A percentile compares a stretch with the other conserved stretches of the same genome.
Conservation (phyloP, 1,140 invertebrate species). For the Pseudomyrmex sp. region DNA sequence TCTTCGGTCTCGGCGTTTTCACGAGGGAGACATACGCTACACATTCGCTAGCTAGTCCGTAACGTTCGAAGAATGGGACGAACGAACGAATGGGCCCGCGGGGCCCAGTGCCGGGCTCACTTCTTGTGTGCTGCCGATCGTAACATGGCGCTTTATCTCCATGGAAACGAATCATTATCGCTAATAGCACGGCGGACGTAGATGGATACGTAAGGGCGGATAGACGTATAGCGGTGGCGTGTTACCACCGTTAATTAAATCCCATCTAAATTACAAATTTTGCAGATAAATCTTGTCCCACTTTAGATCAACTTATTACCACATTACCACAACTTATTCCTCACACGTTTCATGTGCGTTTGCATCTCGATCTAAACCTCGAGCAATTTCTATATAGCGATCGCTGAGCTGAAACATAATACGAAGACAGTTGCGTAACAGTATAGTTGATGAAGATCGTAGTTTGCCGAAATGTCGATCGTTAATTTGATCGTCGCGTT, state of each 20-base stretch:
- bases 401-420: constrained; percentile 26
- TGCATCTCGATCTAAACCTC: constrained; percentile 13
- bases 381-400: not conserved
- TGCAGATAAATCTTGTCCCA: constrained; percentile 62
- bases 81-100: constrained; percentile 16
- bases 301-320: constrained; percentile 33
- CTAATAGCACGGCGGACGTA: constrained; percentile 70
- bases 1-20: constrained; percentile 47
- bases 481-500: not conserved
- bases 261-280: constrained; percentile 69
- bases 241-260: constrained; percentile 60
- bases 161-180: constrained; percentile 75
- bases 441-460: not conserved
- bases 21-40: constrained; percentile 51
- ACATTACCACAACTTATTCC: too few species aligned
- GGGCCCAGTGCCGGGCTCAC: constrained; percentile 29
- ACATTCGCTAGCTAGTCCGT: constrained; percentile 5
- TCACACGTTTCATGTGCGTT: not conserved
- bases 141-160: constrained; percentile 61
- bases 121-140: constrained; percentile 49
- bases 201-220: constrained; percentile 65
- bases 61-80: constrained; percentile 30
- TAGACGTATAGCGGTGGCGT: constrained; percentile 53
- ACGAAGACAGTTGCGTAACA: constrained; percentile 23
- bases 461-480: not conserved